Conservation (phyloP, 2,113 vertebrate species). For the Carollia perspicillata region DNA sequence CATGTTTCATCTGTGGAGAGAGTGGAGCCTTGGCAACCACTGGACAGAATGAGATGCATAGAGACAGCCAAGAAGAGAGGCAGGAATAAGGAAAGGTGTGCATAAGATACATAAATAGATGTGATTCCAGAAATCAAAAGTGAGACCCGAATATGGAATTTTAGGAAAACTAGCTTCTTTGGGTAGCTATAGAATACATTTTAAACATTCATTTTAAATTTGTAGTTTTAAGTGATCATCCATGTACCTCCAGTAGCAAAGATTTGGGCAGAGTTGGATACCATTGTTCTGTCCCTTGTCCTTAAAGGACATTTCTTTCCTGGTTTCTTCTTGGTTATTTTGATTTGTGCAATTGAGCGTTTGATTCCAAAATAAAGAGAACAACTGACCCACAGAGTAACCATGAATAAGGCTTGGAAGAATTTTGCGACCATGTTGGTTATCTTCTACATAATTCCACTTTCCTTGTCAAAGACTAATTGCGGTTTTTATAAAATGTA, state of each 20-base stretch:
- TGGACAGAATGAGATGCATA: neutral
- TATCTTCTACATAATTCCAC: neutral
- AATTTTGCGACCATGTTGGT: neutral
- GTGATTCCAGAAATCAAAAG: neutral
- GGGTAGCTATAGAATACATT: neutral
- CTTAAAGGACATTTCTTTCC: neutral
- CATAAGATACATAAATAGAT: neutral
- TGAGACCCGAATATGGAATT: neutral
- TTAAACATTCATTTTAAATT: neutral
- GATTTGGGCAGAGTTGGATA: neutral
- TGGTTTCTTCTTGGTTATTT: neutral
- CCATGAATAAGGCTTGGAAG: neutral
- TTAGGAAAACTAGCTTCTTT: neutral
- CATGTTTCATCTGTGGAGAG: neutral
- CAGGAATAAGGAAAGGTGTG: neutral
- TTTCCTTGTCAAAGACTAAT: neutral
- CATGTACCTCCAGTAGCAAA: neutral
- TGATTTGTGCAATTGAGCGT: neutral
- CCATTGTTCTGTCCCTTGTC: neutral
- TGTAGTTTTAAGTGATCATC: constrained; percentile 7
- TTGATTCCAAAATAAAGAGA: neutral
- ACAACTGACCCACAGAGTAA: neutral
- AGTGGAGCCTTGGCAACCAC: neutral
- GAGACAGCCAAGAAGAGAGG: neutral
- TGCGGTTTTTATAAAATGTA: neutral